Conservation (phyloP, 2,113 vertebrate species). For the Macaca fascicularis region DNA sequence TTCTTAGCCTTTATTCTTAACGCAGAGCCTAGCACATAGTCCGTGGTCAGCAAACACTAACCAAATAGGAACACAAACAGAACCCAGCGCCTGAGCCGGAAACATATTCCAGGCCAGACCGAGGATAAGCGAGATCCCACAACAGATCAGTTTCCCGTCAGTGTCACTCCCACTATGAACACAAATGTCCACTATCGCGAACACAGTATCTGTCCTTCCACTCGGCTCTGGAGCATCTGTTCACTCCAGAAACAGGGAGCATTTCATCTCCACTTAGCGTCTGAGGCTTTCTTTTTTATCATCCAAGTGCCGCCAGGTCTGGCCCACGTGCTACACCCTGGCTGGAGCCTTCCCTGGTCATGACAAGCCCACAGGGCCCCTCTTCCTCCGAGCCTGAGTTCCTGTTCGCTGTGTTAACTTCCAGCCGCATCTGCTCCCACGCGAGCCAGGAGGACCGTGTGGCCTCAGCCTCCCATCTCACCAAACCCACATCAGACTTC, state of each 20-base stretch:
- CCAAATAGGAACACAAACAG: neutral
- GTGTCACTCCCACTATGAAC: neutral
- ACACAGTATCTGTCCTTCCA: neutral
- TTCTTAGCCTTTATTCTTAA: neutral
- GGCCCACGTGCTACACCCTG: too few species aligned
- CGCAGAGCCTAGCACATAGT: neutral
- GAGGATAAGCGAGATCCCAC: neutral
- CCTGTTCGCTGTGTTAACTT: too few species aligned
- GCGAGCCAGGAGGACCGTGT: too few species aligned
- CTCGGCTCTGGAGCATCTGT: neutral
- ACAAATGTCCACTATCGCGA: accelerated
- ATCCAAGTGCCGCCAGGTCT: too few species aligned
- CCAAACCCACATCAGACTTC: too few species aligned
- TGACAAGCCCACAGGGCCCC: too few species aligned
- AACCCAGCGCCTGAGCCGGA: neutral
- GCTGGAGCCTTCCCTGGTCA: too few species aligned
- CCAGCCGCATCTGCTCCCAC: too few species aligned
- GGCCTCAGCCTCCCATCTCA: too few species aligned
- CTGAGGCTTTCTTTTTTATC: too few species aligned
- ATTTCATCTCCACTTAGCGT: too few species aligned
- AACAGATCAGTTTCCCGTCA: neutral
- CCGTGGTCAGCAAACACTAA: neutral
- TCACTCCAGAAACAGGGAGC: neutral
- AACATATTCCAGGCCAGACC: neutral
- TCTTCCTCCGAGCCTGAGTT: too few species aligned